Evolutionary conservation across 2,888 invertebrate genomes (phyloP).

Genomic region (Ethmia dodecea): DNA sequence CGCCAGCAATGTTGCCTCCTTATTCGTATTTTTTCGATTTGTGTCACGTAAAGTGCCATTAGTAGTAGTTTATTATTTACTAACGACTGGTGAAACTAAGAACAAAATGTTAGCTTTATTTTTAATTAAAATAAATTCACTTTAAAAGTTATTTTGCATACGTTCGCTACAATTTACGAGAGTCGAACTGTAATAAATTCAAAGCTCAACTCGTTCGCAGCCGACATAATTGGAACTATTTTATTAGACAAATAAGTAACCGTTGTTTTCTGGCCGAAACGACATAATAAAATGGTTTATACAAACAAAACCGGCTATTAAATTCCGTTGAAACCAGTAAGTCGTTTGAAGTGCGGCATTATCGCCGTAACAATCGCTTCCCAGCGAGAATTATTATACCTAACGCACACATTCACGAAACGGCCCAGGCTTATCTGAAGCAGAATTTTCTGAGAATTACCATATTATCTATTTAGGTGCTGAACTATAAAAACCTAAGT

Average conservation of each 20-base stretch:
- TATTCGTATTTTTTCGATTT: conserved; percentile 19
- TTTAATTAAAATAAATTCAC: no score
- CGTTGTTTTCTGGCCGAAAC: no score
- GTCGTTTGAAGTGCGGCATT: conserved; percentile 24
- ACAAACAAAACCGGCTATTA: conserved; percentile 12
- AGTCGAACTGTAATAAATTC: no score
- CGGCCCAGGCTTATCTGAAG: conserved; percentile 8
- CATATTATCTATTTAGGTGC: conserved; percentile 2
- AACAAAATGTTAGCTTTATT: no score
- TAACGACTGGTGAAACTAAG: no score
- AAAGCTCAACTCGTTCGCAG: no score
- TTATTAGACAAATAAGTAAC: no score
- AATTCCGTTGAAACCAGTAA: conserved; percentile 26
- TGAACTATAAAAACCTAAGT: background rate
- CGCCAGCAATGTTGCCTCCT: conserved; percentile 10
- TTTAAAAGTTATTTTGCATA: no score
- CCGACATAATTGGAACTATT: no score
- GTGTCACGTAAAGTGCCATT: conserved; percentile 13
- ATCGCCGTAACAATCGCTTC: conserved; percentile 26
- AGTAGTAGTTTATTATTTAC: no score
- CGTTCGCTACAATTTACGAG: no score
- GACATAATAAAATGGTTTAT: conserved; percentile 8
- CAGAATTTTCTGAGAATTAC: conserved; percentile 11
- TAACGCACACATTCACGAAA: conserved; percentile 36
- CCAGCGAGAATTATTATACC: conserved; percentile 36